Conservation (phyloP, 2,888 invertebrate genomes). For the Catocala nupta region DNA sequence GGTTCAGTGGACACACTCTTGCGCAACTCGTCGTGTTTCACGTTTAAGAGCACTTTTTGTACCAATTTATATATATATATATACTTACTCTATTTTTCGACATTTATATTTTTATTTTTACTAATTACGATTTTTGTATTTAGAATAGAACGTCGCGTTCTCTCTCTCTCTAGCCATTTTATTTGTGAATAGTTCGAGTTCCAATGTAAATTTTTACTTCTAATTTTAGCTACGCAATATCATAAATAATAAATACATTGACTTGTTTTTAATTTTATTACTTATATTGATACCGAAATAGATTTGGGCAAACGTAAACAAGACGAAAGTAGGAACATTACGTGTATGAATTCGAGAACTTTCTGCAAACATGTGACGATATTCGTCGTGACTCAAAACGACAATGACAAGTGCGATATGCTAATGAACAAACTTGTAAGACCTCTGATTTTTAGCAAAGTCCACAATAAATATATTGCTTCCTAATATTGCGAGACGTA, state of each 20-base stretch:
- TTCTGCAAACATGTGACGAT: constrained; percentile 44
- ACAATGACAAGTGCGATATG: constrained; percentile 59
- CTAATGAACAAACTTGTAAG: constrained; percentile 60
- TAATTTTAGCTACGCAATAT: no score
- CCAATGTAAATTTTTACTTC: no score
- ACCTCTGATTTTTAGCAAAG: constrained; percentile 43
- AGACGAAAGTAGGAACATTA: constrained; percentile 25
- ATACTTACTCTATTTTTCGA: not conserved
- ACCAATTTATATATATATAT: constrained; percentile 12
- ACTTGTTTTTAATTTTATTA: not conserved
- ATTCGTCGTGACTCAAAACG: constrained; percentile 58
- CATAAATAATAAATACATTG: not conserved
- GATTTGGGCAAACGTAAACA: constrained; percentile 27
- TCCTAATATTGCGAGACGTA: constrained; percentile 30
- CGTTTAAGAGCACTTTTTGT: constrained; percentile 32
- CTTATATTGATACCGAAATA: constrained; percentile 5
- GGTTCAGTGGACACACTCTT: constrained; percentile 54
- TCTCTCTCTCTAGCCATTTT: no score
- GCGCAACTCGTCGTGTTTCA: constrained; percentile 46
- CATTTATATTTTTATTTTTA: not conserved
- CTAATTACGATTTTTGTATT: no score
- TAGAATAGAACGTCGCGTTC: no score
- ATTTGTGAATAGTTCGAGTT: no score
- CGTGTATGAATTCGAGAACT: constrained; percentile 41
- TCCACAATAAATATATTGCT: constrained; percentile 31